Evolutionary conservation across 2,113 vertebrate species (phyloP).

Genomic region (Labeo catla): DNA sequence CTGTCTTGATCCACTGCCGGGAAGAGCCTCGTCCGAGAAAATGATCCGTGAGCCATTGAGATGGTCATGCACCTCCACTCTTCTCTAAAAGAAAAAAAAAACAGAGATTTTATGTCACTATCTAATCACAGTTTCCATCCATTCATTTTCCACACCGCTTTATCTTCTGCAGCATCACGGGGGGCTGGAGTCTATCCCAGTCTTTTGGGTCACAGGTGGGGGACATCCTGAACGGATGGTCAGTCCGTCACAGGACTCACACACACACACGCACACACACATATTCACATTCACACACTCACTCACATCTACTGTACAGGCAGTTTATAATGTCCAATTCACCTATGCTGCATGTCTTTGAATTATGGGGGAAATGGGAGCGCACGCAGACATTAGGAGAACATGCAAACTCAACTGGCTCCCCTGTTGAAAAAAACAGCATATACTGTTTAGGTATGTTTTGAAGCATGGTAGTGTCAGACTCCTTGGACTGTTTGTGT

Average conservation of each 20-base stretch:
- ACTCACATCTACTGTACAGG: not conserved
- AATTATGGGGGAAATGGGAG: not conserved
- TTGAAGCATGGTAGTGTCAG: no score
- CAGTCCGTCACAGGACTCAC: not conserved
- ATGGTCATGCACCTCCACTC: constrained; percentile 61
- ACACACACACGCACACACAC: not conserved
- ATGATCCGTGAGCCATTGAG: constrained; percentile 67
- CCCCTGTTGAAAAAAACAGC: no score
- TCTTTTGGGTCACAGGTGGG: not conserved
- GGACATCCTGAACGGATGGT: not conserved
- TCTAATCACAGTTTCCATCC: not conserved
- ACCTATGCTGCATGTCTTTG: not conserved
- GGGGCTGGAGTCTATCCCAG: not conserved
- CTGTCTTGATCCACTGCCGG: constrained; percentile 43
- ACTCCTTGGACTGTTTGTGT: no score
- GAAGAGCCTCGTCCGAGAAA: constrained; percentile 61
- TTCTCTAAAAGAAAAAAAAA: constrained; percentile 60
- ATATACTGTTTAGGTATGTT: no score
- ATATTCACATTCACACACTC: no score
- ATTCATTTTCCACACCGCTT: not conserved
- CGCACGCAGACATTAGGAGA: no score
- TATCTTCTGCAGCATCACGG: not conserved
- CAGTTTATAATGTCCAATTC: not conserved
- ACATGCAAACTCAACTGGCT: no score
- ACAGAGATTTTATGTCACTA: constrained; percentile 21